These are phyloP conservation scores for Drosophila truncata DNA, from an alignment of 1,140 invertebrate genomes.

Conservation along the genomic window DNA sequence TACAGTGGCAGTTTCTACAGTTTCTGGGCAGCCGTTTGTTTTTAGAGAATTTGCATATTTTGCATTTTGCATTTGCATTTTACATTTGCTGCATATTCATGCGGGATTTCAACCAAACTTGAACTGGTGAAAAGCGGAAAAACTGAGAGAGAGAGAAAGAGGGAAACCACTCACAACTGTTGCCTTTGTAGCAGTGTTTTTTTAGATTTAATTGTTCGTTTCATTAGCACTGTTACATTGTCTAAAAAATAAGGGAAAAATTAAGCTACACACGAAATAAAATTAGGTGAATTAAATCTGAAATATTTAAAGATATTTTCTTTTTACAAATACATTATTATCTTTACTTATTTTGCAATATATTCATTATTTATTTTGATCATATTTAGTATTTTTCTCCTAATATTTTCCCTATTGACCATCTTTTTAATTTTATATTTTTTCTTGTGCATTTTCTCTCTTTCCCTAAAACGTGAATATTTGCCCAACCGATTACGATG, in stretches of 20 bases:
- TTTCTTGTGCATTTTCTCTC: neutral
- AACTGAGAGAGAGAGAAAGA: neutral
- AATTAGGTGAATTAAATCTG: no score
- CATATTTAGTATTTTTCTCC: no score
- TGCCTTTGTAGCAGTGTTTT: conserved; percentile 33
- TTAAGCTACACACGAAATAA: neutral
- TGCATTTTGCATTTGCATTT: conserved; percentile 43
- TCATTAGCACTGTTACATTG: conserved; percentile 44
- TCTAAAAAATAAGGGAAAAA: neutral
- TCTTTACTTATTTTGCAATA: no score
- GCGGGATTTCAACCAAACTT: conserved; percentile 29
- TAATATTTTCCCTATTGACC: no score
- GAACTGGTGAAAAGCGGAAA: conserved; percentile 39
- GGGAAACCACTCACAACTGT: conserved; percentile 21
- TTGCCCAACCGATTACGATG: conserved; percentile 45
- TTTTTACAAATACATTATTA: neutral
- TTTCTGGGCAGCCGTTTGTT: conserved; percentile 21
- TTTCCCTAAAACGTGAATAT: conserved; percentile 38
- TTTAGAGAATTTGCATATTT: conserved; percentile 46
- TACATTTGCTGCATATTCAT: conserved; percentile 57
- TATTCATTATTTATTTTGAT: no score
- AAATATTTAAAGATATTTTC: neutral
- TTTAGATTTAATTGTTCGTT: conserved; percentile 42
- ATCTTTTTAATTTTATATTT: neutral
- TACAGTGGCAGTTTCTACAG: conserved; percentile 21